Evolutionary conservation across 2,113 vertebrate species (phyloP), one percentile per base, ranked within the genome.

Genomic region (Microcebus jonahi): DNA sequence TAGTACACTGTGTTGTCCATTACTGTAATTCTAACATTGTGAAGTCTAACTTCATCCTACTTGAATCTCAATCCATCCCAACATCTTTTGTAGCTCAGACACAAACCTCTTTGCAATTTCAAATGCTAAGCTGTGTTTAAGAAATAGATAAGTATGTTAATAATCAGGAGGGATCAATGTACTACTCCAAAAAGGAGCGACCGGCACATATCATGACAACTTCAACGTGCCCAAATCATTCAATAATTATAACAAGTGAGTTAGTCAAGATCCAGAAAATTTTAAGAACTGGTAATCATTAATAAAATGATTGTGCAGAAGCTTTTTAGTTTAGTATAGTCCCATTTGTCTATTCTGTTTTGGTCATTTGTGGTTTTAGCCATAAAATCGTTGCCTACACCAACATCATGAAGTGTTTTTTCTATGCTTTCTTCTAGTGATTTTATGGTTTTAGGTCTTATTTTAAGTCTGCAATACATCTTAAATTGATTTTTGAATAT

Each of bases 201-300:
- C 2, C 18, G 25, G 1, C 8, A 71, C 42, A 15, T 18, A 53
- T 29, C 18, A 29, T 27, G 17, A 36, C 42, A 31, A 25, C 3
- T 3, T 39, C 27, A 27, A 27, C 1, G 1, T 5, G 3, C 2
- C 2, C 34, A 45, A 29, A 45, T 8, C n/a, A 0, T 27, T 21
- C 25, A 27, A 12, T 31, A 57, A 31, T 2, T 12, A 1, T 9
- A 63, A 65, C 1, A 91, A 25, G 12, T 25, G 6, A 13, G 36
- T n/a, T 45, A 27, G n/a, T 45, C 4, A 27, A 53, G 10, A 36
- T 6, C 6, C 3, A 83, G 68, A 82, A 77, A 7, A 31, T n/a
- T 70, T 39, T 23, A 17, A 75, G 45, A 94, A 68, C 29, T 14
- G n/a, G 2, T 14, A 12, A 86, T 17, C 25, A 34, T 80, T 70